phyloP scores from a whole-genome alignment of 2,113 vertebrate species.

The Regulus satrapa region DNA sequence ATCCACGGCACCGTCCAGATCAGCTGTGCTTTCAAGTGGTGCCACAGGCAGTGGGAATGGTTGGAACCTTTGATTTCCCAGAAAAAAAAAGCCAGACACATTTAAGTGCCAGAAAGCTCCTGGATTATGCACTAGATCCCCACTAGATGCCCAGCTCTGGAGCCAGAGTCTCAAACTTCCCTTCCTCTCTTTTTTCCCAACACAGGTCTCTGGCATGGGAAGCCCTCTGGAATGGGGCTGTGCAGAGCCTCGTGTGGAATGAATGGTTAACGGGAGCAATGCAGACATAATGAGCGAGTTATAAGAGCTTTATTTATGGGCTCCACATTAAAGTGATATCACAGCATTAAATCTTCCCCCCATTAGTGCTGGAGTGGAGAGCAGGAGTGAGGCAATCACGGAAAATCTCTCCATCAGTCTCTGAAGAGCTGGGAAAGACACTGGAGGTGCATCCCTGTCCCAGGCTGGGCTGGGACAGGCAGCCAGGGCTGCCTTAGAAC shows the following conservation, averaged over 20 bases:
- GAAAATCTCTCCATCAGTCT: neutral
- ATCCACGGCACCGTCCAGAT: neutral
- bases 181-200: neutral
- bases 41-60: neutral
- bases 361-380: neutral
- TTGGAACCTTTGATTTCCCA: neutral
- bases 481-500: neutral
- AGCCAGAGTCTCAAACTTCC: neutral
- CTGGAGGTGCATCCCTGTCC: neutral
- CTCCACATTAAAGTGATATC: slow-evolving; percentile 34
- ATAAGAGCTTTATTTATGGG: slow-evolving; percentile 49
- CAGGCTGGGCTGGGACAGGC: neutral
- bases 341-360: slow-evolving; percentile 41
- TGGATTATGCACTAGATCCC: accelerated
- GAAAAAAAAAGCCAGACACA: neutral
- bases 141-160: neutral
- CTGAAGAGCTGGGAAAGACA: neutral
- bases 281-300: neutral
- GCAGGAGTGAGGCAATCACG: neutral
- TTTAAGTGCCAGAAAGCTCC: neutral
- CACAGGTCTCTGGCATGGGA: neutral
- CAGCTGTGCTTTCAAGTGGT: neutral
- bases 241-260: neutral
- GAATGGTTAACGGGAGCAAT: neutral
- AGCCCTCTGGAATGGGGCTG: neutral